Percentiles rank a stretch among this genome's conserved stretches.
phyloP scores from a whole-genome alignment of 2,888 invertebrate species.

The Melitaea athalia region DNA sequence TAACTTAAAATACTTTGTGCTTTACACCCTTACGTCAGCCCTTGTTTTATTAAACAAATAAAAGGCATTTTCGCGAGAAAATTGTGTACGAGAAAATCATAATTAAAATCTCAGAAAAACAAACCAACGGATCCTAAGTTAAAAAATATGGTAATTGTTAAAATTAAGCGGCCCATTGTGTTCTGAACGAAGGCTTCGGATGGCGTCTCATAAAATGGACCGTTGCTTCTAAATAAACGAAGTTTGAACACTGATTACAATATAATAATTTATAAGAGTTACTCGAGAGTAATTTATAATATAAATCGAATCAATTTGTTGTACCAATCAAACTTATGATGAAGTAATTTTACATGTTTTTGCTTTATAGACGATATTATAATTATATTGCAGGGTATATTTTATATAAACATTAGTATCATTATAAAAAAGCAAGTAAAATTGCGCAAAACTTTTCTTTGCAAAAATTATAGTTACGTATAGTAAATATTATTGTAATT shows the following conservation, averaged over 20 bases:
- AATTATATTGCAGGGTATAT: background rate
- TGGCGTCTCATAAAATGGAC: constrained; percentile 65
- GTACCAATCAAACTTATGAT: constrained; percentile 15
- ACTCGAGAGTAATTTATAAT: constrained; percentile 58
- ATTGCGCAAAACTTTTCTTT: no score
- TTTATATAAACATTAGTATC: no score
- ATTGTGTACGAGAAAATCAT: constrained; percentile 28
- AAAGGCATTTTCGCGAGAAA: constrained; percentile 19
- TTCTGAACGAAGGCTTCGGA: constrained; percentile 47
- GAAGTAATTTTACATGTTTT: constrained; percentile 2
- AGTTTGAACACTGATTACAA: constrained; percentile 70
- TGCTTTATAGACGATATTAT: background rate
- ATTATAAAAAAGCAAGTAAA: no score
- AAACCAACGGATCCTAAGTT: constrained; percentile 30
- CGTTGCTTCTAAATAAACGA: constrained; percentile 65
- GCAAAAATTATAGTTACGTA: no score
- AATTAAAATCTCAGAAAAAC: constrained; percentile 26
- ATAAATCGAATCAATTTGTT: constrained; percentile 57
- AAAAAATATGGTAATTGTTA: constrained; percentile 37
- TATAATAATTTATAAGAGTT: constrained; percentile 42
- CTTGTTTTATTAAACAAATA: constrained; percentile 16
- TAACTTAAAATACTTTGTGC: background rate
- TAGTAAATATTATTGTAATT: no score
- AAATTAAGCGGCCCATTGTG: constrained; percentile 32
- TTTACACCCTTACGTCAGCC: constrained; percentile 7